Evolutionary conservation across 1,140 invertebrate genomes (phyloP), one percentile per base, ranked within the genome.

Genomic region (Alviniconcha marisindica): DNA sequence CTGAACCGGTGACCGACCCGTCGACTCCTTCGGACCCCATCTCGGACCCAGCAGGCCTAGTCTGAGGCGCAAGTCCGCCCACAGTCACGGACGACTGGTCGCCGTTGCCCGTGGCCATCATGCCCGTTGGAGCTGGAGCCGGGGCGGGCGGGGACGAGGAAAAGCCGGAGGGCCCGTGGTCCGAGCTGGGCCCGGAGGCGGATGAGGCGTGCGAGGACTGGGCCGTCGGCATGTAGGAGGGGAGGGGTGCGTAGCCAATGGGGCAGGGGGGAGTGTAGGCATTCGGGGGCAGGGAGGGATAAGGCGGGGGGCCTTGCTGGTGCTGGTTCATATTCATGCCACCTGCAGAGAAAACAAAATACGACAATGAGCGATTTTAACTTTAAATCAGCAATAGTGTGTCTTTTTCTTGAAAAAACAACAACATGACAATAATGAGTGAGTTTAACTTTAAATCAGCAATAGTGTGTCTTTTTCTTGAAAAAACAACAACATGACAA

Each of bases 261-360:
- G 78, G 78, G 60, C 69, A 80, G 40, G 78, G 78, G 0, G 78
- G 78, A 1, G 78, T 80, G 56, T 80, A 80, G 78, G 78, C 78
- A 0, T 60, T 60, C 0, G 78, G 78, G 14, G 78, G 78, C 24
- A 78, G 77, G 2, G 51, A 56, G n/a, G 77, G 77, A 60, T 78
- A 78, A 0, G 71, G 71, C 0, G 73, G 73, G 1, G 21, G 56
- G n/a, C 33, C 56, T 38, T 80, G 78, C 2, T 38, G 24, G 10
- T 63, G 78, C 77, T 78, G 77, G 0, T 54, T 54, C 51, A 78
- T 38, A 33, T 36, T 56, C 33, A 78, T 24, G 2, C 51, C 77
- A 78, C 77, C 77, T 60, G 77, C 63, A 18, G 36, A 33, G 24
- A 76, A 1, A 76, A 76, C 24, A 42, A 18, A 48, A 18, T 48